Evolutionary conservation across 2,797 vertebrate genomes (phyloP), one percentile per base, ranked within the genome.

Genomic region (Channallabes apus): DNA sequence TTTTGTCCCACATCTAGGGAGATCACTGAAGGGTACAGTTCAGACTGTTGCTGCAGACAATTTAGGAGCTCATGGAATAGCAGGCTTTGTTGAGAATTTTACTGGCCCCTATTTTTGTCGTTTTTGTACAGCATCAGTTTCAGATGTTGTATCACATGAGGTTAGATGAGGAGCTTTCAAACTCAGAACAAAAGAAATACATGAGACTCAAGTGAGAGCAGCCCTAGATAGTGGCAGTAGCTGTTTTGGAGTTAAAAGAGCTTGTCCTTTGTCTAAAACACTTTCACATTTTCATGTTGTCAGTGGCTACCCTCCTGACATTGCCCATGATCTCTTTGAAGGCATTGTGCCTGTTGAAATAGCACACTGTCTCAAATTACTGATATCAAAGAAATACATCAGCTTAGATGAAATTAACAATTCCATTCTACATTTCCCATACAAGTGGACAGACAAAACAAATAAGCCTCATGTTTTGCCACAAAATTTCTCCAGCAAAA

Each of bases 131-230:
- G 62, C 24, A 89, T 58, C 11, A 3, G 73, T 0, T 29, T 59
- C 62, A 35, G 84, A 87, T 1, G 75, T 85, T 84, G 22, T n/a
- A n/a, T n/a, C n/a, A n/a, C n/a, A n/a, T n/a, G 83, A 29, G 51
- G 87, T 87, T 61, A 68, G 65, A 27, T 88, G 85, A 61, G 87
- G 86, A 68, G 12, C 15, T 56, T 90, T 89, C 18, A 56, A 0
- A 3, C 80, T 86, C 4, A 32, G 82, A 87, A 84, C 11, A 15
- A 89, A 86, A 61, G 84, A 84, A 3, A 12, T 72, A 1, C 76
- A 89, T 79, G 61, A 80, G 58, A 20, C 58, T 59, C 58, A 4
- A 1, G 58, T 59, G 4, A 59, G 58, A 59, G 58, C 3, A 59
- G 58, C 58, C 58, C 4, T 59, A 59, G 17, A 5, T 59, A 59